Conservation (phyloP, 2,113 vertebrate species). For the Zosterops borbonicus region DNA sequence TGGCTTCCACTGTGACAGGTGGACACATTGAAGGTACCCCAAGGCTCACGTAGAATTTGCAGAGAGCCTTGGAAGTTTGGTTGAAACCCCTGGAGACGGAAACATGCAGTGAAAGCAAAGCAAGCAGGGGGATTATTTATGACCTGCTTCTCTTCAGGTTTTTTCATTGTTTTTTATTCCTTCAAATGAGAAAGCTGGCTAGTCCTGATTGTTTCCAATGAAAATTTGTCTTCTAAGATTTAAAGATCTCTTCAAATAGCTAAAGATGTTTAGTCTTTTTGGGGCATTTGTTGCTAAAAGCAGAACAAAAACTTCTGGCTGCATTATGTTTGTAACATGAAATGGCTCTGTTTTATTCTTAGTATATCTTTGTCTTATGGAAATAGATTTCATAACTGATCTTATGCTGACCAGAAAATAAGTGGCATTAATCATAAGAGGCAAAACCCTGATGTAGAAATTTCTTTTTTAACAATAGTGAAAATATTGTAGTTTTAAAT, state of each 20-base stretch:
- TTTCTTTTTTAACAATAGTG: background rate
- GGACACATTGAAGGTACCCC: background rate
- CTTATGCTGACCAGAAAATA: background rate
- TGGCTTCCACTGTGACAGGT: background rate
- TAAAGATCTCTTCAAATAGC: background rate
- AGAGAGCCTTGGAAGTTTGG: background rate
- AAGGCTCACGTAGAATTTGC: background rate
- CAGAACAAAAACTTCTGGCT: background rate
- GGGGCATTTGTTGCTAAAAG: background rate
- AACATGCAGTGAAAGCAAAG: background rate
- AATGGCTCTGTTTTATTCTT: background rate
- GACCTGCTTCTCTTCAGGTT: background rate
- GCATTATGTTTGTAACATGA: background rate
- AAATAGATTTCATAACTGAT: background rate
- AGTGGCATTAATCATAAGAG: background rate
- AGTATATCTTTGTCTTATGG: background rate
- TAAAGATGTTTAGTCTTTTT: background rate
- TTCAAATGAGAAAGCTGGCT: background rate
- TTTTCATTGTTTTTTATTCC: background rate
- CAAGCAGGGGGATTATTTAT: background rate
- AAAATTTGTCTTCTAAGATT: background rate
- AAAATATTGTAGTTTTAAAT: background rate
- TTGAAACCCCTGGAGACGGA: background rate
- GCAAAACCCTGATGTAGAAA: background rate
- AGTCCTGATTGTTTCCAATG: background rate